Evolutionary conservation across 2,113 vertebrate genomes (phyloP), one percentile per base, ranked within the genome.

Genomic region (Marcusenius ussheri): DNA sequence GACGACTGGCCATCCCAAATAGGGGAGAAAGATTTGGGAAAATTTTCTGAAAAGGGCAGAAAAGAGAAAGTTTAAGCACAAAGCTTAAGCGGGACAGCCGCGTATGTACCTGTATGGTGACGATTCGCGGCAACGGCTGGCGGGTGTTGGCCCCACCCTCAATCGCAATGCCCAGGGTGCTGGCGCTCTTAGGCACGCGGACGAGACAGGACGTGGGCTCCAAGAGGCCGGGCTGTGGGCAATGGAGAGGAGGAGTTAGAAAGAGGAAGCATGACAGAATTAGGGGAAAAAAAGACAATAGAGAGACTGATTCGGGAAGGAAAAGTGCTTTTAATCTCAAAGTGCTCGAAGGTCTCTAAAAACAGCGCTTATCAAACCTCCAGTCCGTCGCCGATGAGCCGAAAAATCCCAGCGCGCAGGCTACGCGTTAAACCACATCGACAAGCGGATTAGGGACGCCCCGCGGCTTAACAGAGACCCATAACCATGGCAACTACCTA

Each of bases 101-200:
- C 35, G n/a, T 11, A 91, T 93, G 51, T 94, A 99, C 98, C 97
- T 99, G 98, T 93, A 99, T 98, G 0, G 98, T 99, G 94, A 99
- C 98, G 0, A 99, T 99, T 89, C 98, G 96, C 66, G 98, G 98
- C 94, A 99, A 94, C 0, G 98, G 98, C 94, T 99, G 98, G 45
- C 98, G 97, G 0, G 98, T 99, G 94, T 99, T 99, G 5, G 98
- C 98, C 3, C 98, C 98, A 0, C 98, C 98, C 92, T 99, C 98
- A 0, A 99, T 98, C 94, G 98, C 98, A 0, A 99, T 99, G 39
- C 98, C 98, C 93, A 99, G 87, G 24, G 98, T 99, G 1, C 96
- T 97, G 0, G 98, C 97, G 0, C 95, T 98, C 93, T 99, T 99
- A 89, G 95, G 95, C 92, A 99, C 97, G 1, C 97, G 96, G 93